Percentiles rank a stretch among this genome's conserved stretches.
Evolutionary conservation across 2,113 vertebrate species (phyloP).

Genomic region (Rutilus rutilus): DNA sequence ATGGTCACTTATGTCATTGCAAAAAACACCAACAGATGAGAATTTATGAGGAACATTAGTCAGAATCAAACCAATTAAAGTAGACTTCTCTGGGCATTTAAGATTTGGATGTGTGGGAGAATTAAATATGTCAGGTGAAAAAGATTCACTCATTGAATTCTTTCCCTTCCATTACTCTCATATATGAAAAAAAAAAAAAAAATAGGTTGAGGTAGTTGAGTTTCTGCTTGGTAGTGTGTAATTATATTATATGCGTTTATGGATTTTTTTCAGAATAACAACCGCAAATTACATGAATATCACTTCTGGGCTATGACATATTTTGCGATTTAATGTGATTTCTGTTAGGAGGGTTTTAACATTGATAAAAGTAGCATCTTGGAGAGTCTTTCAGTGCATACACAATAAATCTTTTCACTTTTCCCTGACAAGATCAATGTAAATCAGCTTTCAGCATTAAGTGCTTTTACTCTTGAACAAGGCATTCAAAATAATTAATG

Average conservation of each 20-base stretch:
- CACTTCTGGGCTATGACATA: background rate
- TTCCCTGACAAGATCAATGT: background rate
- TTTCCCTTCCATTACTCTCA: background rate
- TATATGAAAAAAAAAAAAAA: too few species aligned
- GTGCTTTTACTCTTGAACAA: background rate
- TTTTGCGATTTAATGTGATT: background rate
- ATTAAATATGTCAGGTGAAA: background rate
- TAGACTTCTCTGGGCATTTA: too few species aligned
- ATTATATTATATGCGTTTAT: too few species aligned
- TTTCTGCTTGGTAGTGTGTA: too few species aligned
- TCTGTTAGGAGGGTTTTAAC: background rate
- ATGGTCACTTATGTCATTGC: too few species aligned
- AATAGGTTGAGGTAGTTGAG: too few species aligned
- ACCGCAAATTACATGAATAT: background rate
- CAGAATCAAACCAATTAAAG: too few species aligned
- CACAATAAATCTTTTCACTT: background rate
- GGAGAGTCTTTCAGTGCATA: background rate
- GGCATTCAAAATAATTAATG: background rate
- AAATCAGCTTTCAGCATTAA: background rate
- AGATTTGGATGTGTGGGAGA: too few species aligned
- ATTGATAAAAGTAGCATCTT: background rate
- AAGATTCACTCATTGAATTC: background rate
- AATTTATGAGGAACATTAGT: too few species aligned
- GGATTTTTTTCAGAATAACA: background rate
- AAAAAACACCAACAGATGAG: too few species aligned